Evolutionary conservation across 2,888 invertebrate species (phyloP).

Genomic region (Mylabris sibirica): DNA sequence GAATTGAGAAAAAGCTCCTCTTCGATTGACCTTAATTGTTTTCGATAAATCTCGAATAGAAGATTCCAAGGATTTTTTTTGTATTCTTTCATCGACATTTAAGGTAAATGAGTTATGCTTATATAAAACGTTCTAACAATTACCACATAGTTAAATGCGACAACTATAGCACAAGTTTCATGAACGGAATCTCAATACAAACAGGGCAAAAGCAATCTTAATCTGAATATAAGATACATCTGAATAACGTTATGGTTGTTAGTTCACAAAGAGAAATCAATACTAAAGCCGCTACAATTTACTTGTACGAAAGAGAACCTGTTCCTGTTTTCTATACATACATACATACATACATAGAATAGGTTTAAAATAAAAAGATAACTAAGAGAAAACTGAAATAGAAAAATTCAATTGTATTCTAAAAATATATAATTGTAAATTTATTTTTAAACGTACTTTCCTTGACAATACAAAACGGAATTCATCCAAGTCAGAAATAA

Average conservation of each 20-base stretch:
- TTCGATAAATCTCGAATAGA: neutral
- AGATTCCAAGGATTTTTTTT: neutral
- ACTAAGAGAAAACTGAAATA: neutral
- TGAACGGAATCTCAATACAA: slow-evolving; percentile 12
- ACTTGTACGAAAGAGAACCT: slow-evolving; percentile 14
- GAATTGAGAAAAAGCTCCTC: neutral
- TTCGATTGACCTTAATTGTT: neutral
- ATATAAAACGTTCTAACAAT: neutral
- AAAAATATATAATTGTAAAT: too few species aligned
- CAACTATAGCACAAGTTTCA: neutral
- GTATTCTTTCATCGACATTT: neutral
- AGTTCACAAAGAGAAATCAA: slow-evolving; percentile 30
- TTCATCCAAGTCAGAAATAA: slow-evolving; percentile 1
- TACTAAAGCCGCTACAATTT: slow-evolving; percentile 26
- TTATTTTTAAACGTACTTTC: too few species aligned
- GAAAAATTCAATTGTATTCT: neutral
- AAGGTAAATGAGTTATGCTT: neutral
- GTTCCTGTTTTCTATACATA: slow-evolving; percentile 1
- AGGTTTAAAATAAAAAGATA: neutral
- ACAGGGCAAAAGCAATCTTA: slow-evolving; percentile 23
- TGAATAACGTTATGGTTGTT: slow-evolving; percentile 25
- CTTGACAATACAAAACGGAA: neutral
- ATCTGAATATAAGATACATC: slow-evolving; percentile 30
- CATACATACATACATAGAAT: neutral
- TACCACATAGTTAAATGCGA: slow-evolving; percentile 5